Conservation (phyloP, 1,140 invertebrate species). For the Teleopsis dalmanni region DNA sequence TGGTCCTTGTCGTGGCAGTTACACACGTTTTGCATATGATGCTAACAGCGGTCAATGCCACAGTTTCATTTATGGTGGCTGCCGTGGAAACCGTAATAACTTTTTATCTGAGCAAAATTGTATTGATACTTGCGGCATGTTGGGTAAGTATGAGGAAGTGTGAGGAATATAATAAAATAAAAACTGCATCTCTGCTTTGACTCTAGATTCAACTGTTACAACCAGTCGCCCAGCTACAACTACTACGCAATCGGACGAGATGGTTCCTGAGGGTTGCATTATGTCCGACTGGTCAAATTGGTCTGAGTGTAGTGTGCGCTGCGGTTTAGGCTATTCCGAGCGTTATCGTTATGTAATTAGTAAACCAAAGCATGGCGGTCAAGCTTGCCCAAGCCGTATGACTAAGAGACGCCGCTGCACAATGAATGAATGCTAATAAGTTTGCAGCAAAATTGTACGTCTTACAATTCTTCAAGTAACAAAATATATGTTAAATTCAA, state of each 20-base stretch:
- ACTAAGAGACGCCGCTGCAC: constrained; percentile 48
- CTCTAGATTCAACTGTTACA: background rate
- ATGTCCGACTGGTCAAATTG: constrained; percentile 68
- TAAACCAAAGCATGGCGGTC: constrained; percentile 60
- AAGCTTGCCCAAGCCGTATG: constrained; percentile 56
- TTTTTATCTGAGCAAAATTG: constrained; percentile 74
- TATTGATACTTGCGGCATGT: constrained; percentile 54
- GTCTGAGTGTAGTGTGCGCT: constrained; percentile 64
- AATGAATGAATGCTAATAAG: constrained; percentile 11
- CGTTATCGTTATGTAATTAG: constrained; percentile 43
- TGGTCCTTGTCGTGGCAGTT: constrained; percentile 77
- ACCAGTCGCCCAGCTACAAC: background rate
- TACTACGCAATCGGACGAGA: background rate
- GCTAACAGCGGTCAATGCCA: constrained; percentile 62
- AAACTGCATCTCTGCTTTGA: too few species aligned
- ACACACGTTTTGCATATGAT: constrained; percentile 78
- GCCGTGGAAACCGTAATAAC: constrained; percentile 83
- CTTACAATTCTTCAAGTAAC: too few species aligned
- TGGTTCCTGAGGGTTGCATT: constrained; percentile 53
- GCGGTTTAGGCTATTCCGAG: constrained; percentile 43
- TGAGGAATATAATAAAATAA: too few species aligned
- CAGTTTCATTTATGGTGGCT: constrained; percentile 81
- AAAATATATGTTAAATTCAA: too few species aligned
- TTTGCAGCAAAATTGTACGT: background rate
- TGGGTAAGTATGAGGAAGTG: constrained; percentile 10